phyloP scores from a whole-genome alignment of 1,140 invertebrate species.

The Lycorma delicatula region DNA sequence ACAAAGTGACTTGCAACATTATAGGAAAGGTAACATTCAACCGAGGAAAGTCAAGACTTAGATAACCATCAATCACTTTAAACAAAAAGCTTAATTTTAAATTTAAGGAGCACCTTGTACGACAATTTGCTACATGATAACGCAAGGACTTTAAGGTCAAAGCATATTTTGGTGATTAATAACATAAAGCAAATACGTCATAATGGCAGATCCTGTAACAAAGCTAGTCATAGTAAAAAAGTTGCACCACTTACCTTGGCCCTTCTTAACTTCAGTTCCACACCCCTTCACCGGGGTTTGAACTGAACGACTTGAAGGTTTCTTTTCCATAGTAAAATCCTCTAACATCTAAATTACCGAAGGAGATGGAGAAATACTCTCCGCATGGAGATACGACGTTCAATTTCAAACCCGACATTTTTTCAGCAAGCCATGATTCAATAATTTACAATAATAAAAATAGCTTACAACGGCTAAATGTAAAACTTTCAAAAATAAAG shows the following conservation, averaged over 20 bases:
- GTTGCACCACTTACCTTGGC: not conserved
- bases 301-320: not conserved
- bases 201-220: too few relatives aligned
- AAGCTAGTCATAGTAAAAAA: too few relatives aligned
- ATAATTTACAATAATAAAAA: not conserved
- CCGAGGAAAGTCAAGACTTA: too few relatives aligned
- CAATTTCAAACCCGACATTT: conserved; percentile 2
- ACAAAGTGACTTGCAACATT: too few relatives aligned
- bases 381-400: not conserved
- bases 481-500: not conserved
- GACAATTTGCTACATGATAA: too few relatives aligned
- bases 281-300: not conserved
- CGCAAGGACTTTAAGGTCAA: too few relatives aligned
- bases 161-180: too few relatives aligned
- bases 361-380: conserved; percentile 1
- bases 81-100: too few relatives aligned
- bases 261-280: not conserved
- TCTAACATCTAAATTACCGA: conserved; percentile 1
- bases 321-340: conserved; percentile 3
- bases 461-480: not conserved
- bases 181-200: too few relatives aligned
- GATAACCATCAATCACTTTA: too few relatives aligned
- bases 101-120: too few relatives aligned
- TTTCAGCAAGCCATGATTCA: conserved; percentile 6
- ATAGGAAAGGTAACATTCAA: too few relatives aligned